Evolutionary conservation across 2,888 invertebrate genomes (phyloP).

Genomic region (Melinaea menophilus): DNA sequence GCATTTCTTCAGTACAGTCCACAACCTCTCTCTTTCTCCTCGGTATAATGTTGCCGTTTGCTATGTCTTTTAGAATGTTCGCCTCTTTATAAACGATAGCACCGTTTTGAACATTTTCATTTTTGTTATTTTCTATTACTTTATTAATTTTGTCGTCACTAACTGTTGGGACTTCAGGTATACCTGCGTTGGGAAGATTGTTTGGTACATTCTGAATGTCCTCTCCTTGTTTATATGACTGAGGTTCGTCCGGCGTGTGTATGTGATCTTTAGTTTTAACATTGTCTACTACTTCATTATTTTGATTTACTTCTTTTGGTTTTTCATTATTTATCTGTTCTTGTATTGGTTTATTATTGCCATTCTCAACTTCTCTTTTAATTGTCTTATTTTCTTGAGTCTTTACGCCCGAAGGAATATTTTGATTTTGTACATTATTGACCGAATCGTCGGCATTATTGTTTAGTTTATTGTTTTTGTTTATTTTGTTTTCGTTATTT

Average conservation of each 20-base stretch:
- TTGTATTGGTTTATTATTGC: slow-evolving; percentile 9
- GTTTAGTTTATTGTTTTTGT: slow-evolving; percentile 16
- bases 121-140: slow-evolving; percentile 10
- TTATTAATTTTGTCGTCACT: slow-evolving; percentile 40
- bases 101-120: slow-evolving; percentile 23
- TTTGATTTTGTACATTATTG: slow-evolving; percentile 10
- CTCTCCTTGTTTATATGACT: slow-evolving; percentile 63
- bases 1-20: slow-evolving; percentile 51
- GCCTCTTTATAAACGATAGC: slow-evolving; percentile 24
- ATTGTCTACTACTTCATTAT: slow-evolving; percentile 17
- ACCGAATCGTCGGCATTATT: slow-evolving; percentile 13
- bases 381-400: slow-evolving; percentile 10
- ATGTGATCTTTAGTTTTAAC: slow-evolving; percentile 41
- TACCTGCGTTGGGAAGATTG: slow-evolving; percentile 27
- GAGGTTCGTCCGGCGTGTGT: slow-evolving; percentile 61
- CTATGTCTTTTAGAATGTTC: slow-evolving; percentile 23
- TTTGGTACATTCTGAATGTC: slow-evolving; percentile 39
- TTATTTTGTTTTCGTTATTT: slow-evolving; percentile 12
- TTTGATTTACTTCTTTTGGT: slow-evolving; percentile 14
- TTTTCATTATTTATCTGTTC: slow-evolving; percentile 14
- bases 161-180: slow-evolving; percentile 48
- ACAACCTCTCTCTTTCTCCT: slow-evolving; percentile 61
- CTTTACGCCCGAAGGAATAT: slow-evolving; percentile 10
- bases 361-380: slow-evolving; percentile 10
- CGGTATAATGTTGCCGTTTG: slow-evolving; percentile 29